phyloP scores from a whole-genome alignment of 2,113 vertebrate genomes.

The Saccopteryx bilineata region DNA sequence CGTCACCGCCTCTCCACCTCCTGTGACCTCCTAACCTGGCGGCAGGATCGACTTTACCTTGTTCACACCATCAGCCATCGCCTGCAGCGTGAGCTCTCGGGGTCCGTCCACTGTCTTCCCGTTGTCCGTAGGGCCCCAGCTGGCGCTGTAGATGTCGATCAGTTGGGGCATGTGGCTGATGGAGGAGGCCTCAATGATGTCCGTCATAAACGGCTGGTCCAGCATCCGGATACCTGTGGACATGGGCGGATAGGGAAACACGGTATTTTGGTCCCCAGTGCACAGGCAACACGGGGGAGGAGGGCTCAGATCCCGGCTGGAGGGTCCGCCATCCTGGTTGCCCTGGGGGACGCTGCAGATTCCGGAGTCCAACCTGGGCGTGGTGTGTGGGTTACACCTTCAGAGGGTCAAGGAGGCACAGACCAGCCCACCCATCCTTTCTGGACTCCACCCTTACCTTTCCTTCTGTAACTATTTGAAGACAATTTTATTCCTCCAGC shows the following conservation, averaged over 20 bases:
- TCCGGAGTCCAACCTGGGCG: neutral
- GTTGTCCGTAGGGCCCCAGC: slow-evolving; percentile 99
- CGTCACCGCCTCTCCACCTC: neutral
- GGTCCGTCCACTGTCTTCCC: slow-evolving; percentile 99
- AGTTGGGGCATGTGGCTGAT: slow-evolving; percentile 99
- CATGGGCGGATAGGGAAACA: slow-evolving; percentile 19
- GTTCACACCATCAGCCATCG: slow-evolving; percentile 99
- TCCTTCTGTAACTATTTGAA: neutral
- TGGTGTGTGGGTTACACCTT: neutral
- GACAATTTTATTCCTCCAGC: neutral
- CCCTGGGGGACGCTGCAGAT: neutral
- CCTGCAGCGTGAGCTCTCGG: slow-evolving; percentile 97
- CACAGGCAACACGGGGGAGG: neutral
- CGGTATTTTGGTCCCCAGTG: neutral
- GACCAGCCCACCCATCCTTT: accelerated
- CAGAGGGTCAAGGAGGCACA: neutral
- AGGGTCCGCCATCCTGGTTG: neutral
- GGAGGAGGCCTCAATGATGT: slow-evolving; percentile 99
- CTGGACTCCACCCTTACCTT: neutral
- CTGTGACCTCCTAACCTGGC: accelerated
- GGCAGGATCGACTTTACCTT: slow-evolving; percentile 89
- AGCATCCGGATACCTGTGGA: slow-evolving; percentile 97
- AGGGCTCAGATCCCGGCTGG: neutral
- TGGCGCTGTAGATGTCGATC: slow-evolving; percentile 99
- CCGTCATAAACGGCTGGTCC: slow-evolving; percentile 99